Percentiles rank a stretch among this genome's conserved stretches.
Evolutionary conservation across 2,113 vertebrate genomes (phyloP).

Genomic region (Spermophilus dauricus): DNA sequence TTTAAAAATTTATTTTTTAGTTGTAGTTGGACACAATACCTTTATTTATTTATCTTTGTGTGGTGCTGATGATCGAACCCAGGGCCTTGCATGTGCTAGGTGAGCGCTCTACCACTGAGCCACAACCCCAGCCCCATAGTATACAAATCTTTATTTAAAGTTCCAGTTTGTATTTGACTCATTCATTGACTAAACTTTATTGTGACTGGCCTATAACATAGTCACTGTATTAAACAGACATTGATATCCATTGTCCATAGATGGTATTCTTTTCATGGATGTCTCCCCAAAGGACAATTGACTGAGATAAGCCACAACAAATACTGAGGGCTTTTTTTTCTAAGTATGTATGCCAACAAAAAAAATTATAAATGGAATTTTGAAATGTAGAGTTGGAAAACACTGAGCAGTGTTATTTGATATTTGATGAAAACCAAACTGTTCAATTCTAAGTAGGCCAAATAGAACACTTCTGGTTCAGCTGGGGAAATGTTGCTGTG

Average conservation of each 20-base stretch:
- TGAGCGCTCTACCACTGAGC: too few species aligned
- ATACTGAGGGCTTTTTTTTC: not conserved
- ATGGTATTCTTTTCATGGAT: not conserved
- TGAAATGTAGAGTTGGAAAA: slow-evolving; percentile 41
- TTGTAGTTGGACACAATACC: too few species aligned
- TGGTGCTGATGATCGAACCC: too few species aligned
- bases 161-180: not conserved
- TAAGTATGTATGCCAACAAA: not conserved
- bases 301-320: not conserved
- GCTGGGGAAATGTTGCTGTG: slow-evolving; percentile 24
- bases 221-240: not conserved
- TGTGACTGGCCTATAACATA: not conserved
- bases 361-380: slow-evolving; percentile 10
- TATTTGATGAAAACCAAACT: slow-evolving; percentile 58
- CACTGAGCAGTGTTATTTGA: slow-evolving; percentile 17
- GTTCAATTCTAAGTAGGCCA: slow-evolving; percentile 57
- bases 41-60: too few species aligned
- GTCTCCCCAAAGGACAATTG: not conserved
- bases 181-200: slow-evolving; percentile 12
- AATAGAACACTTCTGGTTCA: slow-evolving; percentile 8
- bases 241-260: not conserved
- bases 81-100: too few species aligned
- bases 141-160: slow-evolving; percentile 11
- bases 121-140: not conserved
- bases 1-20: not conserved